Conservation (phyloP, 2,888 invertebrate genomes). For the Ormyrus pomaceus region DNA sequence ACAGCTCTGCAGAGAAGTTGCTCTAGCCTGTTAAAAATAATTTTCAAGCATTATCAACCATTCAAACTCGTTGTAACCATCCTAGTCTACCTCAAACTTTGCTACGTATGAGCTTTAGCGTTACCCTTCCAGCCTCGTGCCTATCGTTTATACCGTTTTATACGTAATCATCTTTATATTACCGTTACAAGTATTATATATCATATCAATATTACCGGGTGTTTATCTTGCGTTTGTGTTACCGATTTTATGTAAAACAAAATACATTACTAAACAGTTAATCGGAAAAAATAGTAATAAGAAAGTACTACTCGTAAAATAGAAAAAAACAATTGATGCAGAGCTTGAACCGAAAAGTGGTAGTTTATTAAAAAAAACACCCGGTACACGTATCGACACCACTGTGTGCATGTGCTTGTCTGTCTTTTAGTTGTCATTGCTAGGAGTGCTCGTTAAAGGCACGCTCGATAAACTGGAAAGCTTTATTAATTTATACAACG, state of each 20-base stretch:
- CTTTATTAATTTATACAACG: constrained; percentile 40
- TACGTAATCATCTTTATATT: constrained; percentile 16
- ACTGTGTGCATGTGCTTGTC: constrained; percentile 75
- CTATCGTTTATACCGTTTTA: constrained; percentile 62
- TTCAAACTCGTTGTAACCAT: constrained; percentile 49
- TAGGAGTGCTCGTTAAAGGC: constrained; percentile 48
- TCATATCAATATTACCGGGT: constrained; percentile 75
- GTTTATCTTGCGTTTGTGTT: constrained; percentile 66
- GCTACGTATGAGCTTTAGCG: constrained; percentile 74
- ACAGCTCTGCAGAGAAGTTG: constrained; percentile 95
- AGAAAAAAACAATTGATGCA: constrained; percentile 43
- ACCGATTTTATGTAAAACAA: constrained; percentile 41
- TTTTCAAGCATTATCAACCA: constrained; percentile 6
- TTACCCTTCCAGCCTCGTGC: constrained; percentile 73
- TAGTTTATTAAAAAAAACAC: constrained; percentile 67
- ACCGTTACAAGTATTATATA: constrained; percentile 60
- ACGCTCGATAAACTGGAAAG: constrained; percentile 40
- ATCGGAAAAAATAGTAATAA: constrained; percentile 30
- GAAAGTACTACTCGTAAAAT: constrained; percentile 20
- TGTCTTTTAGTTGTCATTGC: constrained; percentile 66
- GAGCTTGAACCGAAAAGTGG: constrained; percentile 1
- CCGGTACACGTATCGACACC: constrained; percentile 73
- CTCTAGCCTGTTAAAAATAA: constrained; percentile 87
- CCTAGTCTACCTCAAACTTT: constrained; percentile 68
- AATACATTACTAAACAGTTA: constrained; percentile 20